phyloP scores from a whole-genome alignment of 2,113 vertebrate species.

The Falcunculus frontatus region DNA sequence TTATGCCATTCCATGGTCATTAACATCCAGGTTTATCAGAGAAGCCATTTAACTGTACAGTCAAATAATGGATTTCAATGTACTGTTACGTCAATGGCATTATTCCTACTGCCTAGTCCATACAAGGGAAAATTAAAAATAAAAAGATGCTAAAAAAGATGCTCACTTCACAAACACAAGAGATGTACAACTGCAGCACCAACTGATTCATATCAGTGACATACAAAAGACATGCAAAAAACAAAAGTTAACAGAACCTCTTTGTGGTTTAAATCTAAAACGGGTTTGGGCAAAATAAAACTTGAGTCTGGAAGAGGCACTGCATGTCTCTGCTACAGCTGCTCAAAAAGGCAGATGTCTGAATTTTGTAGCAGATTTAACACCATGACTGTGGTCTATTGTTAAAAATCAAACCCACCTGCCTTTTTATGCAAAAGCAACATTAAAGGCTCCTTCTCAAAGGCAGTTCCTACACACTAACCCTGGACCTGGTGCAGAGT shows the following conservation, averaged over 20 bases:
- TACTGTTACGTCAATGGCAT: background rate
- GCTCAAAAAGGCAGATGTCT: background rate
- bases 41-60: background rate
- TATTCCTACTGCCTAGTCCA: background rate
- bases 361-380: slow-evolving; percentile 25
- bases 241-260: background rate
- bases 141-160: background rate
- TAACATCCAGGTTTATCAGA: background rate
- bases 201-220: background rate
- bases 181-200: background rate
- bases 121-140: background rate
- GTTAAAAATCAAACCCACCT: slow-evolving; percentile 19
- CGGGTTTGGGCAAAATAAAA: background rate
- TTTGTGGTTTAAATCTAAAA: background rate
- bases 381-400: background rate
- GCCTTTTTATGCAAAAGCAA: background rate
- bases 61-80: background rate
- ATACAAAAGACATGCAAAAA: background rate
- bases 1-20: background rate
- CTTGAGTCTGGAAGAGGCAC: background rate
- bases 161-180: background rate
- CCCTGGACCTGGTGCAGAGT: background rate
- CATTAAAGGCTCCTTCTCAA: background rate
- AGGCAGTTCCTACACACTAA: background rate
- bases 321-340: background rate